Conservation (phyloP, 2,797 vertebrate species). For the Gymnoscopelus braueri region DNA sequence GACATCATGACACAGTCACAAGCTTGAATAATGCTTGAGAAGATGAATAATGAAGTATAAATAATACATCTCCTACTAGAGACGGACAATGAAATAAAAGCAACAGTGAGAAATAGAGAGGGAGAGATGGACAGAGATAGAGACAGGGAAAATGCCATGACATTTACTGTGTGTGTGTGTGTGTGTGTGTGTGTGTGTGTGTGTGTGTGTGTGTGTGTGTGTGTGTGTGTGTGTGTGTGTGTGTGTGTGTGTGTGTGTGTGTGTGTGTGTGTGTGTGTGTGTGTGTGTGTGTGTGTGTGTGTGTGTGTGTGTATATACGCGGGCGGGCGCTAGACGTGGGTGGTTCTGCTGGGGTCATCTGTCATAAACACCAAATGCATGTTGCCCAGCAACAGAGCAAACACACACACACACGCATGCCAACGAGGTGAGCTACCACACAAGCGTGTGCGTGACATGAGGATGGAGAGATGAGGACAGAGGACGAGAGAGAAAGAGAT, state of each 20-base stretch:
- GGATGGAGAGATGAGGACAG: conserved; percentile 22
- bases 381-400: conserved; percentile 69
- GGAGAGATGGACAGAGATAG: background rate
- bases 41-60: too few relatives aligned
- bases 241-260: conserved; percentile 2
- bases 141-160: conserved; percentile 15
- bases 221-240: background rate
- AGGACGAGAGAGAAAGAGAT: background rate
- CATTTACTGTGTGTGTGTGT: conserved; percentile 4
- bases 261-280: conserved; percentile 2
- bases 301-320: background rate
- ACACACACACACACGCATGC: conserved; percentile 70
- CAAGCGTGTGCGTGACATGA: conserved; percentile 22
- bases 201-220: background rate
- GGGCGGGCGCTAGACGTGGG: background rate
- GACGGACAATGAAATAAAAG: background rate
- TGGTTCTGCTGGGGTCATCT: conserved; percentile 40
- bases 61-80: background rate
- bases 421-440: conserved; percentile 47
- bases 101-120: background rate
- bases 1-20: too few relatives aligned
- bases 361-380: conserved; percentile 34
- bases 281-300: background rate
- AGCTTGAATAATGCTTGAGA: too few relatives aligned
- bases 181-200: background rate